Evolutionary conservation across 2,888 invertebrate genomes (phyloP).

Genomic region (Steinernema hermaphroditum): DNA sequence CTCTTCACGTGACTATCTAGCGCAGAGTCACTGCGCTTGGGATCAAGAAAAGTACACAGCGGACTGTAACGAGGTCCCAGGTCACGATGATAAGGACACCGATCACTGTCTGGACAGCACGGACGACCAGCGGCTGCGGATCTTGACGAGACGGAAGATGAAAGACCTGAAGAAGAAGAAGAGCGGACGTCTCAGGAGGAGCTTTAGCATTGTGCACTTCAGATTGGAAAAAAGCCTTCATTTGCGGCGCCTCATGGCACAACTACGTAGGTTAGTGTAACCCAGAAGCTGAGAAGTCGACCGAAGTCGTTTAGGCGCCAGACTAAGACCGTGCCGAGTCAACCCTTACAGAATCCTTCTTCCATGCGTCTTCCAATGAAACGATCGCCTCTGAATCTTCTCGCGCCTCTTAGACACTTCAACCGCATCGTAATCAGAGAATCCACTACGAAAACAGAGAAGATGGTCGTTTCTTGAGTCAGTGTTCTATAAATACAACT

Average conservation of each 20-base stretch:
- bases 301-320: too few relatives aligned
- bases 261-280: slow-evolving; percentile 22
- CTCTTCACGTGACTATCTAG: not conserved
- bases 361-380: slow-evolving; percentile 28
- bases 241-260: not conserved
- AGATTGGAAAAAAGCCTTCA: not conserved
- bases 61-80: slow-evolving; percentile 6
- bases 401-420: not conserved
- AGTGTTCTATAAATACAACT: not conserved
- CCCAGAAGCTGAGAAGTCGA: too few relatives aligned
- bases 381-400: not conserved
- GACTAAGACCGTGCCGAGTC: not conserved
- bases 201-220: not conserved
- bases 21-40: not conserved
- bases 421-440: not conserved
- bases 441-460: not conserved
- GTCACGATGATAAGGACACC: slow-evolving; percentile 27
- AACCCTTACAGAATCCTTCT: slow-evolving; percentile 22
- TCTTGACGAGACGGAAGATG: not conserved
- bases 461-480: not conserved
- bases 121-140: slow-evolving; percentile 15
- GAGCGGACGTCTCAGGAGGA: not conserved
- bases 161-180: slow-evolving; percentile 16
- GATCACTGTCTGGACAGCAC: not conserved
- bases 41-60: slow-evolving; percentile 4